Evolutionary conservation across 2,888 invertebrate genomes (phyloP).

Genomic region (Ochropleura plecta): DNA sequence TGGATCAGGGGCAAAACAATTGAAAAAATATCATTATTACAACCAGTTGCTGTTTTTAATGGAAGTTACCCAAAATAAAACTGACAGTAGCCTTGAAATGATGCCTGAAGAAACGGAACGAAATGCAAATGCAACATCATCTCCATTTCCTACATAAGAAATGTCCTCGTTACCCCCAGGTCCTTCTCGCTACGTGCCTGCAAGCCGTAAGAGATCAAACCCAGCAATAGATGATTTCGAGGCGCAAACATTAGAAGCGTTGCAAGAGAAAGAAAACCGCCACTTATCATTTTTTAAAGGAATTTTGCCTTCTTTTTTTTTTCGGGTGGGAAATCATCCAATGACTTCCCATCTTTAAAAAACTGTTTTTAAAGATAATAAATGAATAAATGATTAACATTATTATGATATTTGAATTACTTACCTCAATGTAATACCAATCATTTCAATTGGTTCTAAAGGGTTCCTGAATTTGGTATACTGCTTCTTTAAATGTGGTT

Average conservation of each 20-base stretch:
- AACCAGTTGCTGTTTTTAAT: conserved; percentile 58
- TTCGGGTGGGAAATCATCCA: too few species aligned
- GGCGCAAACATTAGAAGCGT: conserved; percentile 57
- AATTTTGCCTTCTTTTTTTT: conserved; percentile 65
- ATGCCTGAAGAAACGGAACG: conserved; percentile 58
- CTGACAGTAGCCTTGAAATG: conserved; percentile 60
- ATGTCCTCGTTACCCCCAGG: conserved; percentile 52
- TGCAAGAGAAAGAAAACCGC: conserved; percentile 63
- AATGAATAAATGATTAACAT: conserved; percentile 15
- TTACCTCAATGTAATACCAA: too few species aligned
- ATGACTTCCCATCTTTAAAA: too few species aligned
- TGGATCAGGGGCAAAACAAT: conserved; percentile 51
- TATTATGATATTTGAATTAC: conserved; percentile 6
- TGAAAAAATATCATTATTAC: conserved; percentile 60
- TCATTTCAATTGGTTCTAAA: conserved; percentile 1
- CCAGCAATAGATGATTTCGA: conserved; percentile 63
- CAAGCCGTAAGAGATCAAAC: conserved; percentile 53
- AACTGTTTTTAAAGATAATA: conserved; percentile 18
- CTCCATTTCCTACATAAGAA: conserved; percentile 50
- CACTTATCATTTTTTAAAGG: conserved; percentile 66
- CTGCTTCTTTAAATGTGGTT: conserved; percentile 19
- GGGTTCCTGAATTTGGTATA: conserved; percentile 10
- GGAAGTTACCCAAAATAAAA: conserved; percentile 57
- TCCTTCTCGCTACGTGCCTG: conserved; percentile 56
- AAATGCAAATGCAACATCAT: conserved; percentile 39